Evolutionary conservation across 2,113 vertebrate genomes (phyloP).

Genomic region (Chinchilla lanigera): DNA sequence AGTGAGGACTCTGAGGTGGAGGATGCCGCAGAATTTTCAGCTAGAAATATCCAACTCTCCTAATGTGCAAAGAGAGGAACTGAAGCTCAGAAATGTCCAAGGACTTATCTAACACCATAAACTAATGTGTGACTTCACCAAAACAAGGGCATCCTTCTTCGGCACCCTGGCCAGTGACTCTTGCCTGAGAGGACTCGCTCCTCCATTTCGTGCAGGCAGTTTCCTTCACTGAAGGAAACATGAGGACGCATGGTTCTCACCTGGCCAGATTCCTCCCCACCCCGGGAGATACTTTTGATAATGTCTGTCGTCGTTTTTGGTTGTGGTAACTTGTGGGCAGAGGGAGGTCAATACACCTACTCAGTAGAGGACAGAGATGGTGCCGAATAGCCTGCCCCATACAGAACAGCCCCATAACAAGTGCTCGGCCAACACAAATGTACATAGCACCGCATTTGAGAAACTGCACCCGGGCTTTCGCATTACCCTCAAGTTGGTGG

Average conservation of each 20-base stretch:
- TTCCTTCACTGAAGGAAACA: not conserved
- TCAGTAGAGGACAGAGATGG: not conserved
- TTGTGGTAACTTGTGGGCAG: not conserved
- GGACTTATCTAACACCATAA: not conserved
- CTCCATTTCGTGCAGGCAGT: not conserved
- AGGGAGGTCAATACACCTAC: not conserved
- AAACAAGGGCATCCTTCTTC: not conserved
- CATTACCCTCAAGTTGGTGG: not conserved
- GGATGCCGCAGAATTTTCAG: not conserved
- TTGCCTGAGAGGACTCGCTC: not conserved
- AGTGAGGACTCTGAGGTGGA: not conserved
- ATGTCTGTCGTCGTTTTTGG: not conserved
- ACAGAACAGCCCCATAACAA: not conserved
- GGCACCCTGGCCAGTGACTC: not conserved
- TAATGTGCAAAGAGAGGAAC: not conserved
- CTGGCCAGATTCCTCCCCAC: not conserved
- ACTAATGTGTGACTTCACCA: not conserved
- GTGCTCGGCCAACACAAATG: not conserved
- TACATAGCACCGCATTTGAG: too few relatives aligned
- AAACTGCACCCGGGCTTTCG: not conserved
- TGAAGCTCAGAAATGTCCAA: not conserved
- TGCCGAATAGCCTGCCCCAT: not conserved
- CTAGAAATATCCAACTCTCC: not conserved
- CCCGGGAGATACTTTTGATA: not conserved
- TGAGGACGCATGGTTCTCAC: not conserved